These are phyloP conservation scores for Mionectes macconnelli DNA, from an alignment of 2,113 vertebrate genomes.

Conservation along the genomic window DNA sequence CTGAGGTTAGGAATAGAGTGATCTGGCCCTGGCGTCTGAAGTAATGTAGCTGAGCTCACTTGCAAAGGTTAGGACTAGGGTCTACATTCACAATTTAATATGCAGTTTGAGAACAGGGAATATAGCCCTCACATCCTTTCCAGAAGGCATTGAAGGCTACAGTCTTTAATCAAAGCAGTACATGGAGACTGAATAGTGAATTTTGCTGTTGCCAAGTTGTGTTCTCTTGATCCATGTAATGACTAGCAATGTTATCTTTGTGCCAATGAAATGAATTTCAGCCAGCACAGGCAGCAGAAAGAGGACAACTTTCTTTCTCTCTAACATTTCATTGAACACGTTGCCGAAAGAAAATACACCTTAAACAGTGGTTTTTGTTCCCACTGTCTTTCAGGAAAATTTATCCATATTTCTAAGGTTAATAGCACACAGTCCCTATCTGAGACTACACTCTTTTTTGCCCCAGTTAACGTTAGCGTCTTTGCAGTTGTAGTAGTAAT, in stretches of 20 bases:
- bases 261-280: neutral
- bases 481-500: neutral
- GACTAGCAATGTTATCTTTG: neutral
- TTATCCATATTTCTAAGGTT: neutral
- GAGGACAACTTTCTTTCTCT: neutral
- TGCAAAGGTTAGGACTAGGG: neutral
- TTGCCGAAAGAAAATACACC: neutral
- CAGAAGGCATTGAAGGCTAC: neutral
- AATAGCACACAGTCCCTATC: neutral
- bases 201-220: neutral
- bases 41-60: neutral
- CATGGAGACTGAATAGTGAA: neutral
- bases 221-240: slow-evolving; percentile 1
- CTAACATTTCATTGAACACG: neutral
- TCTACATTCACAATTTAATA: neutral
- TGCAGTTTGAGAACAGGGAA: neutral
- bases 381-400: neutral
- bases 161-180: neutral
- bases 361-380: neutral
- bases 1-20: neutral
- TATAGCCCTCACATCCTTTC: neutral
- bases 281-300: neutral
- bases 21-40: neutral
- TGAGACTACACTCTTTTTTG: neutral
- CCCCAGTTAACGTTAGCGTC: neutral